phyloP scores from a whole-genome alignment of 2,888 invertebrate species.

The Temnothorax unifasciatus region DNA sequence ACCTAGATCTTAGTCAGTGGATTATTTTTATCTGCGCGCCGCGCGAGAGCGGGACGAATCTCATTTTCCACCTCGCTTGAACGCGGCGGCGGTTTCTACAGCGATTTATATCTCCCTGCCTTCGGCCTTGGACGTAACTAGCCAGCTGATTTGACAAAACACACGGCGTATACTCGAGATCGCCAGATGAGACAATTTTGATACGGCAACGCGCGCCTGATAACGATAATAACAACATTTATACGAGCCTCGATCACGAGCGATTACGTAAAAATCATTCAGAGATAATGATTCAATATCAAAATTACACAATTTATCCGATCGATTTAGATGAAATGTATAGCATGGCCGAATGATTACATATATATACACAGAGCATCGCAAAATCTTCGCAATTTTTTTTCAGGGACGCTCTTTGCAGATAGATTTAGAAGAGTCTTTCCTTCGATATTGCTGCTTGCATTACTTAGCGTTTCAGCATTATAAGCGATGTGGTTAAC shows the following conservation, averaged over 20 bases:
- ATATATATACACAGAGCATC: background rate
- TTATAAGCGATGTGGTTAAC: background rate
- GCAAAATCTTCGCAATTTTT: background rate
- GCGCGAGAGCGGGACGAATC: slow-evolving; percentile 51
- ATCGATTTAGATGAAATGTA: background rate
- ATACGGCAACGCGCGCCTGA: slow-evolving; percentile 30
- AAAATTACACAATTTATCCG: slow-evolving; percentile 29
- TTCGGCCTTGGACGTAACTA: slow-evolving; percentile 44
- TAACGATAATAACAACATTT: slow-evolving; percentile 14
- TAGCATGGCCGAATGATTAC: background rate
- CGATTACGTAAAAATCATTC: slow-evolving; percentile 14
- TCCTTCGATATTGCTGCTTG: background rate
- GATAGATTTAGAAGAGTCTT: background rate
- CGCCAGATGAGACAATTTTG: slow-evolving; percentile 20
- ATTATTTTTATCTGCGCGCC: slow-evolving; percentile 70
- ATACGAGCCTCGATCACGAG: background rate
- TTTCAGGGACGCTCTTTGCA: background rate
- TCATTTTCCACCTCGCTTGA: slow-evolving; percentile 52
- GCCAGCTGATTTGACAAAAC: slow-evolving; percentile 50
- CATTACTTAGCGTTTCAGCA: background rate
- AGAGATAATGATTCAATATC: background rate
- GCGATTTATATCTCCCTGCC: slow-evolving; percentile 40
- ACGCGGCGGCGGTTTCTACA: slow-evolving; percentile 23
- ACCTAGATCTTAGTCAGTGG: slow-evolving; percentile 72
- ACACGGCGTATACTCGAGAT: background rate